Percentiles rank a stretch among this genome's conserved stretches.
phyloP scores from a whole-genome alignment of 2,113 vertebrate genomes.

The Columba janthina region DNA sequence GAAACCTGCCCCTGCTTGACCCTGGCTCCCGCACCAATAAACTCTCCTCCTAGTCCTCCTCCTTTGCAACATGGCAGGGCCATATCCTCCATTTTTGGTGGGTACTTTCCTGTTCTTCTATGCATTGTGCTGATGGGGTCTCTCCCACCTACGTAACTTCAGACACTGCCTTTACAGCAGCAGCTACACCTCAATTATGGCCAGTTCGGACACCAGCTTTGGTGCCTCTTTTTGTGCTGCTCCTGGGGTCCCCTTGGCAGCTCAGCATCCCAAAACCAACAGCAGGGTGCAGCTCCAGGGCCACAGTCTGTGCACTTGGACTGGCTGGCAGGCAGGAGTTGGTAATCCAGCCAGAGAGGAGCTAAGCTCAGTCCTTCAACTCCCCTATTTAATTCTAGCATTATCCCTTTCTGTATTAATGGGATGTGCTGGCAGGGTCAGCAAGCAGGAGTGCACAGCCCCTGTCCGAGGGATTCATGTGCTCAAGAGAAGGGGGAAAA shows the following conservation, averaged over 20 bases:
- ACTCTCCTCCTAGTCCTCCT: not conserved
- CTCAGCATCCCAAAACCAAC: not conserved
- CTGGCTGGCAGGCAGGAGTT: not conserved
- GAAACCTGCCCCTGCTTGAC: not conserved
- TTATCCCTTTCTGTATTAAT: not conserved
- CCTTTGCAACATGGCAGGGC: not conserved
- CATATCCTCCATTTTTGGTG: fast-evolving
- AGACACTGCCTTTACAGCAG: not conserved
- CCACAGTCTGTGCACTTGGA: fast-evolving
- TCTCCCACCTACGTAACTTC: not conserved
- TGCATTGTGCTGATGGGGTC: not conserved
- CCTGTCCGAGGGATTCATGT: not conserved
- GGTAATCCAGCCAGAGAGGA: not conserved
- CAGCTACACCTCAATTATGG: not conserved
- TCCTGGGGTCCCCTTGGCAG: not conserved
- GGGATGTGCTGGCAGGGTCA: not conserved
- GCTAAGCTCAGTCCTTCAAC: not conserved
- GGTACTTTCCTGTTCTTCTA: not conserved
- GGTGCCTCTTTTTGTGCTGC: not conserved
- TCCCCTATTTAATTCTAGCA: not conserved
- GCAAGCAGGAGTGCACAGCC: not conserved
- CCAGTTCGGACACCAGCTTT: not conserved
- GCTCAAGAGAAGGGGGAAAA: not conserved
- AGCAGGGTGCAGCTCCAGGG: not conserved
- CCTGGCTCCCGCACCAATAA: not conserved